Evolutionary conservation across 2,113 vertebrate species (phyloP).

Genomic region (Cettia cetti): DNA sequence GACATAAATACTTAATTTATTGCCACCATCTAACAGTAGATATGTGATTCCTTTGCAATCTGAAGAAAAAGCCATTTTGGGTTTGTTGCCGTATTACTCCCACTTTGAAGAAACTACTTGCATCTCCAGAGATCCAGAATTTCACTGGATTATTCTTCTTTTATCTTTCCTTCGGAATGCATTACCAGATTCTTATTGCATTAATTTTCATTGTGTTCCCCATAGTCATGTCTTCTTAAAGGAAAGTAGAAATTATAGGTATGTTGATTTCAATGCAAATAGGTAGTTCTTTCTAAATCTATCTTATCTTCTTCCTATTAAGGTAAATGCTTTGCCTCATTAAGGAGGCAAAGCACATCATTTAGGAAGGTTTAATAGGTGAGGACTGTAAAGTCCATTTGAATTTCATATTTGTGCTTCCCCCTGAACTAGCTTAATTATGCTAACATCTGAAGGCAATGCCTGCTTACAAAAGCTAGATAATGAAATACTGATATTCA

Average conservation of each 20-base stretch:
- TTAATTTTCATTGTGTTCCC: not conserved
- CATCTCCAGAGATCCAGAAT: not conserved
- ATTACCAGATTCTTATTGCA: not conserved
- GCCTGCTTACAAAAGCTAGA: not conserved
- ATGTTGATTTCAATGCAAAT: not conserved
- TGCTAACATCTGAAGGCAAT: not conserved
- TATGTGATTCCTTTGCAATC: not conserved
- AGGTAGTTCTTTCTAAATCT: not conserved
- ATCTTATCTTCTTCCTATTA: not conserved
- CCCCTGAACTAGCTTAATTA: not conserved
- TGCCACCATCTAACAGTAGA: not conserved
- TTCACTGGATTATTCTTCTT: slow-evolving; percentile 1
- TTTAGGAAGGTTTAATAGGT: not conserved
- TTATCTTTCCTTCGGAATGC: not conserved
- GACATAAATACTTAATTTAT: not conserved
- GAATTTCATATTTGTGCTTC: slow-evolving; percentile 21
- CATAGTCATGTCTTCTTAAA: not conserved
- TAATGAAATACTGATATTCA: slow-evolving; percentile 34
- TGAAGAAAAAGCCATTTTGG: not conserved
- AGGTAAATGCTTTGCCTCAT: not conserved
- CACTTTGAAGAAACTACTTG: not conserved
- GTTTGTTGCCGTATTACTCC: not conserved
- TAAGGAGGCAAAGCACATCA: not conserved
- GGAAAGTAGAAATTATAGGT: not conserved
- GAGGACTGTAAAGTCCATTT: not conserved